Evolutionary conservation across 2,797 vertebrate species (phyloP), one percentile per base, ranked within the genome.

Genomic region (Urocyon cinereoargenteus): DNA sequence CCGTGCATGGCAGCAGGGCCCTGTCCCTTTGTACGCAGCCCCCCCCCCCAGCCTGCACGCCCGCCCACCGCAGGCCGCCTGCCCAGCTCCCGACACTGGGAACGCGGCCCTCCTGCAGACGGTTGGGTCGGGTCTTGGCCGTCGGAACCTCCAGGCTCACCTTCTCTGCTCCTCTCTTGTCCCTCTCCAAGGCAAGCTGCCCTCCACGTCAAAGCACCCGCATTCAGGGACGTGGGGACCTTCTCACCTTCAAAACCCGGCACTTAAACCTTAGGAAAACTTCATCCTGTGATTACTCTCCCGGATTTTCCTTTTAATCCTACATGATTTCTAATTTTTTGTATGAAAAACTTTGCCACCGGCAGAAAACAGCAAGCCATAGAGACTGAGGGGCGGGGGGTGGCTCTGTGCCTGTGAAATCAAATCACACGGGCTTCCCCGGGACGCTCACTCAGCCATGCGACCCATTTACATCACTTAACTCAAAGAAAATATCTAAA

Each of bases 21-120:
- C 4, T 1, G n/a, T n/a, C 16, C n/a, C 2, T 61, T 19, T 19
- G 0, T 3, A 40, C 11, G 34, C 11, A 2, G 13, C 8, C n/a
- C 9, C 11, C 57, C 22, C 34, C 5, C n/a, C 66, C n/a, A 5
- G 66, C 18, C 24, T n/a, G 3, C 31, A 0, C 26, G 6, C 24
- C 7, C 0, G 1, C 51, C 22, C 51, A 5, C 13, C 3, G 13
- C 57, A 45, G 28, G 73, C 2, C 14, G 22, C 36, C 18, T 24
- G 11, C 34, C 36, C 19, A 24, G 7, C 31, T 57, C 62, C 15
- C 70, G 53, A 78, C 45, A 22, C 8, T 26, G 55, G n/a, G 6
- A 55, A 53, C 51, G 22, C 1, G 45, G 51, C 22, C 28, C 26
- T 36, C 31, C n/a, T 15, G 62, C 53, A 75, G 51, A 31, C 75